phyloP scores from a whole-genome alignment of 2,113 vertebrate species.

The Capricornis sumatraensis region DNA sequence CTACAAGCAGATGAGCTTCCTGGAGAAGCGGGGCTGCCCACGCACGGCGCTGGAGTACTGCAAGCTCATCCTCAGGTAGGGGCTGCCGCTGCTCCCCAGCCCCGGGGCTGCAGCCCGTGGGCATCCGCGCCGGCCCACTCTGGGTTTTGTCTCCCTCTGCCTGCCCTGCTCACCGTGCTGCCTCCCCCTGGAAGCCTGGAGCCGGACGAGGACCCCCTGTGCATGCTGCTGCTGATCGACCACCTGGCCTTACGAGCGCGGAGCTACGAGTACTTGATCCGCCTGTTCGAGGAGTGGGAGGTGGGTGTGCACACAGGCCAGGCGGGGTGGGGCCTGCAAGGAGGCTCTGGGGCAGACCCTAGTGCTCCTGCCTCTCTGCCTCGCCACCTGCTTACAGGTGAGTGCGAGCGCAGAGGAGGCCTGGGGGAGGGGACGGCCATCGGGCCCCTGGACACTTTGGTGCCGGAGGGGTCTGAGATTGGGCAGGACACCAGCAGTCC shows the following conservation, averaged over 20 bases:
- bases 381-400: not conserved
- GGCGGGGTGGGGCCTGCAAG: not conserved
- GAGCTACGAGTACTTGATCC: constrained; percentile 88
- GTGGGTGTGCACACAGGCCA: constrained; percentile 69
- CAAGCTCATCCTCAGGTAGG: constrained; percentile 94
- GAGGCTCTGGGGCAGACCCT: not conserved
- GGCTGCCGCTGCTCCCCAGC: fast-evolving
- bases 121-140: not conserved
- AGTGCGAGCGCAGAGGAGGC: not conserved
- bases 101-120: fast-evolving
- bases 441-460: not conserved
- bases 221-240: constrained; percentile 92
- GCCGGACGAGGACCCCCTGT: constrained; percentile 93
- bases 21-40: constrained; percentile 96
- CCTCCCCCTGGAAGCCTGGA: constrained; percentile 85
- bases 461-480: not conserved
- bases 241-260: constrained; percentile 91
- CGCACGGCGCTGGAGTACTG: constrained; percentile 96
- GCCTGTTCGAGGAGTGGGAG: constrained; percentile 95
- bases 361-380: not conserved
- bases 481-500: fast-evolving
- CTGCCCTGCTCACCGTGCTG: not conserved
- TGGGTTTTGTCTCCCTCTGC: not conserved
- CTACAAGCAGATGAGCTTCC: constrained; percentile 96
- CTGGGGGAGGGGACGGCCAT: not conserved